A percentile compares a stretch with the other conserved stretches of the same genome.
Conservation (phyloP, 2,113 vertebrate species). For the Notiomystis cincta region DNA sequence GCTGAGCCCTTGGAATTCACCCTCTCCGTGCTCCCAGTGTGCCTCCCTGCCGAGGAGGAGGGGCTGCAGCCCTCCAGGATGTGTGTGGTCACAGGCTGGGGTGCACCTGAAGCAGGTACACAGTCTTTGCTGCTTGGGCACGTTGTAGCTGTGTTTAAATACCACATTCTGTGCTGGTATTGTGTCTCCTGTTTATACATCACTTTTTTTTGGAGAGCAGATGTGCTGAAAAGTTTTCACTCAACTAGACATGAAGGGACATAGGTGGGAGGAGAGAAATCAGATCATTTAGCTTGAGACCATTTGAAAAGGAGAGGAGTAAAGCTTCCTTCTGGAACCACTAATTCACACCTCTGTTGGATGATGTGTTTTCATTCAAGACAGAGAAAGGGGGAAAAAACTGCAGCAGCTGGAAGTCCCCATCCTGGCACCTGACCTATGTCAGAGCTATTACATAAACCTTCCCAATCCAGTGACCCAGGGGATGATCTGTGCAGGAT, state of each 20-base stretch:
- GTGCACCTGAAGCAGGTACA: conserved; percentile 3
- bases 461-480: background rate
- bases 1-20: conserved; percentile 2
- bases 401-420: conserved; percentile 53
- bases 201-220: background rate
- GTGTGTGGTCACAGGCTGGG: conserved; percentile 49
- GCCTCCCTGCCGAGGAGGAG: conserved; percentile 26
- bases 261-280: background rate
- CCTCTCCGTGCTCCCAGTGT: background rate
- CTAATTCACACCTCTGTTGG: background rate
- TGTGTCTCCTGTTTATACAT: background rate
- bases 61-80: background rate
- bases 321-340: background rate
- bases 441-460: conserved; percentile 9
- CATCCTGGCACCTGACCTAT: background rate
- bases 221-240: background rate
- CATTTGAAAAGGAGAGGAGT: background rate
- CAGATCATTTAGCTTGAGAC: background rate
- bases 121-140: background rate
- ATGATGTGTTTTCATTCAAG: conserved; percentile 14
- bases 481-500: conserved; percentile 59
- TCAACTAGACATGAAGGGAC: background rate
- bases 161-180: background rate
- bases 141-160: background rate
- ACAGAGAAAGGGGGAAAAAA: conserved; percentile 29